These are phyloP conservation scores for Lottia scabra DNA, from an alignment of 2,888 invertebrate genomes.

Conservation along the genomic window DNA sequence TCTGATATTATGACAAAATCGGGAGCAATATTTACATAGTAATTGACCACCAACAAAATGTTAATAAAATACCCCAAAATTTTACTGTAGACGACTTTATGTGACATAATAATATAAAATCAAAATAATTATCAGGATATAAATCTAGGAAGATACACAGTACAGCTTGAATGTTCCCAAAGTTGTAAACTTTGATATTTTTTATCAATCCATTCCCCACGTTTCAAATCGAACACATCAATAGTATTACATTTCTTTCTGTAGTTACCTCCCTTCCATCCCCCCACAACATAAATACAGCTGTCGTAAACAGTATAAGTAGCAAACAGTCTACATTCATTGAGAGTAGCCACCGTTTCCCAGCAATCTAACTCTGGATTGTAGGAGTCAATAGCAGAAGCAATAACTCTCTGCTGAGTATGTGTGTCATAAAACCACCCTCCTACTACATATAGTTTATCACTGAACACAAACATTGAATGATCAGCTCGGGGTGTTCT, in stretches of 20 bases:
- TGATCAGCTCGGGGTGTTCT: slow-evolving; percentile 57
- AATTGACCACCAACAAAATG: too few species aligned
- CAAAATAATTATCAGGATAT: slow-evolving; percentile 2
- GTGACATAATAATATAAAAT: background rate
- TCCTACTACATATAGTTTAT: slow-evolving; percentile 53
- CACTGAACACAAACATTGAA: slow-evolving; percentile 48
- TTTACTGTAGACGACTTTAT: too few species aligned
- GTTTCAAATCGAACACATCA: slow-evolving; percentile 77
- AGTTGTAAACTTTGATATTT: slow-evolving; percentile 77
- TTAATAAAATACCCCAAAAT: too few species aligned
- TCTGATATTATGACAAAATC: too few species aligned
- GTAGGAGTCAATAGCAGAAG: slow-evolving; percentile 77
- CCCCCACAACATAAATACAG: slow-evolving; percentile 79
- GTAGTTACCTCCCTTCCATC: slow-evolving; percentile 78
- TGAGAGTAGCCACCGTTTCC: slow-evolving; percentile 75
- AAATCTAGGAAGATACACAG: slow-evolving; percentile 76
- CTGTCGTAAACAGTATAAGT: slow-evolving; percentile 76
- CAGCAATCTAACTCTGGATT: slow-evolving; percentile 75
- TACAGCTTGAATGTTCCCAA: slow-evolving; percentile 80
- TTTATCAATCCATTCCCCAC: slow-evolving; percentile 75
- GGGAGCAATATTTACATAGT: too few species aligned
- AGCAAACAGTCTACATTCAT: slow-evolving; percentile 78
- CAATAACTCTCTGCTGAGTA: slow-evolving; percentile 73
- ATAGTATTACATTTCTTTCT: slow-evolving; percentile 78
- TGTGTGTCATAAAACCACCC: slow-evolving; percentile 70